These are phyloP conservation scores for Pelodiscus sinensis DNA, from an alignment of 2,113 vertebrate species.

Conservation along the genomic window DNA sequence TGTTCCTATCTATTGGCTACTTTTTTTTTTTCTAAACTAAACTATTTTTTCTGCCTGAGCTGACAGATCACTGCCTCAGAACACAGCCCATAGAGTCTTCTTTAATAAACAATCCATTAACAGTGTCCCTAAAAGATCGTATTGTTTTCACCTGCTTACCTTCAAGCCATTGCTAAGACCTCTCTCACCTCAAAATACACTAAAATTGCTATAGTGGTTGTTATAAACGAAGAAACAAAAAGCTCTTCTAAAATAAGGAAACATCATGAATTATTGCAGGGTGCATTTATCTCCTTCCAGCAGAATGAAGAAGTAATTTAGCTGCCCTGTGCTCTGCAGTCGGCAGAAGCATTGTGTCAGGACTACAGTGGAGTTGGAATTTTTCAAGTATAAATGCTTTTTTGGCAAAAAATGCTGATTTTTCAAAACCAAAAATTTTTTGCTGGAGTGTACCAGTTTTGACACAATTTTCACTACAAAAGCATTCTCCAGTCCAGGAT, in stretches of 20 bases:
- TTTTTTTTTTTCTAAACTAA: neutral
- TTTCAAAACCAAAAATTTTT: neutral
- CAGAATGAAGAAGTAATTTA: neutral
- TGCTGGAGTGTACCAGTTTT: neutral
- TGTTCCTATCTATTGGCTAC: neutral
- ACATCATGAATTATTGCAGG: neutral
- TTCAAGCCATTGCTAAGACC: slow-evolving; percentile 30
- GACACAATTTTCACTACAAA: neutral
- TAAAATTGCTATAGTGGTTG: slow-evolving; percentile 1
- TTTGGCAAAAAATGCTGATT: neutral
- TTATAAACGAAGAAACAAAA: slow-evolving; percentile 32
- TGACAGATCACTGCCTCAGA: slow-evolving; percentile 11
- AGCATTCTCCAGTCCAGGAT: neutral
- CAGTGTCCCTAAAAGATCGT: neutral
- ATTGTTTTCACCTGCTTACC: neutral
- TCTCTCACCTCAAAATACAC: slow-evolving; percentile 1
- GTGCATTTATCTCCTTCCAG: neutral
- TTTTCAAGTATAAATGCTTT: neutral
- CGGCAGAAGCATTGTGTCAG: neutral
- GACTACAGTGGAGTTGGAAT: neutral
- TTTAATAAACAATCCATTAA: neutral
- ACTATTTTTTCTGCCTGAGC: neutral
- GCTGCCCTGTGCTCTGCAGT: neutral
- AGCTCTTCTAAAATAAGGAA: slow-evolving; percentile 4
- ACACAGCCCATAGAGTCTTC: neutral